Conservation (phyloP, 2,888 invertebrate species). For the Nebria brevicollis region DNA sequence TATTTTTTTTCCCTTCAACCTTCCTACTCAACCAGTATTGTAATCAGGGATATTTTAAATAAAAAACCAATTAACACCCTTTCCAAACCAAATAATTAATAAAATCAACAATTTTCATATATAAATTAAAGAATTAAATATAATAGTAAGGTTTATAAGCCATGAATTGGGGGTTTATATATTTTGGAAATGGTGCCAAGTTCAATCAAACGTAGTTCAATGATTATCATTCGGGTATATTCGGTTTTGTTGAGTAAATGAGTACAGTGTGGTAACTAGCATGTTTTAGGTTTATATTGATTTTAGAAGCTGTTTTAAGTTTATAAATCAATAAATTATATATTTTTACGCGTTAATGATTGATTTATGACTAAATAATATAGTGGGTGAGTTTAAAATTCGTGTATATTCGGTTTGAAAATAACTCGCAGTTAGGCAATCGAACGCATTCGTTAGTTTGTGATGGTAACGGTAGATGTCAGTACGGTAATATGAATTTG, state of each 20-base stretch:
- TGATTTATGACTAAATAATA: background rate
- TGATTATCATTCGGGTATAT: background rate
- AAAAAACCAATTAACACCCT: background rate
- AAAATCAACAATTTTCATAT: background rate
- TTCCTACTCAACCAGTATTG: background rate
- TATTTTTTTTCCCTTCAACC: background rate
- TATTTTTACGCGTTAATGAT: background rate
- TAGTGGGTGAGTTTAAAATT: background rate
- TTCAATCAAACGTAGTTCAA: background rate
- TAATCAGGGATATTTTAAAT: background rate
- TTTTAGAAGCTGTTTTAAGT: background rate
- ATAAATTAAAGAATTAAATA: background rate
- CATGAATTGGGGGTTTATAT: background rate
- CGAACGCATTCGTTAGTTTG: background rate
- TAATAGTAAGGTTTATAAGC: background rate
- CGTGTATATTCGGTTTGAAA: constrained; percentile 2
- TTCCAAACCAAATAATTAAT: background rate
- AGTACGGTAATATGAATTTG: constrained; percentile 3
- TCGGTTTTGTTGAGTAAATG: background rate
- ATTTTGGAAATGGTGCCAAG: background rate
- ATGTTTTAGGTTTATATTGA: background rate
- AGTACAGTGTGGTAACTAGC: background rate
- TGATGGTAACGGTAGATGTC: constrained; percentile 31
- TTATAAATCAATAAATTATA: background rate
- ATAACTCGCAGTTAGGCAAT: background rate